Conservation (phyloP, 2,797 vertebrate species). For the Scyliorhinus canicula region DNA sequence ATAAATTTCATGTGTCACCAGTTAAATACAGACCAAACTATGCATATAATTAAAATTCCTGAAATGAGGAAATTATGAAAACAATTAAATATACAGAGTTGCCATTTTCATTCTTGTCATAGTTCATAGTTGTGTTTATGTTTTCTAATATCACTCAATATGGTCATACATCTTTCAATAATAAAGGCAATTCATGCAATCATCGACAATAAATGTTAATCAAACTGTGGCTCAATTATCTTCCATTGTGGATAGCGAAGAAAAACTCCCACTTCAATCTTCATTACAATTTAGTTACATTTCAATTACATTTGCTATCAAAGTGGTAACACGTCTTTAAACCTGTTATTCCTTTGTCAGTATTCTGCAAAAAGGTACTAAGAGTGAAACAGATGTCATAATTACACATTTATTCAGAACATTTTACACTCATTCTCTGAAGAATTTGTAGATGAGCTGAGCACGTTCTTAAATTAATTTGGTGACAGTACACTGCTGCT, state of each 20-base stretch:
- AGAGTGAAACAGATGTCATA: constrained; percentile 70
- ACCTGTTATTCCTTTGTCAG: constrained; percentile 68
- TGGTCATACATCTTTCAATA: no score
- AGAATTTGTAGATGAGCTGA: constrained; percentile 70
- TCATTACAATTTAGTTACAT: constrained; percentile 67
- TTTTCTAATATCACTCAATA: background rate
- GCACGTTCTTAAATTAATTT: constrained; percentile 80
- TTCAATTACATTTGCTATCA: constrained; percentile 71
- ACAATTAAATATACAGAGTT: background rate
- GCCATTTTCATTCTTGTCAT: background rate
- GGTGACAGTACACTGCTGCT: constrained; percentile 67
- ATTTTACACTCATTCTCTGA: constrained; percentile 57
- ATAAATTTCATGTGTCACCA: background rate
- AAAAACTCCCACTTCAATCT: constrained; percentile 67
- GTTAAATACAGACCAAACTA: background rate
- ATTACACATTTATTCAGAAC: constrained; percentile 67
- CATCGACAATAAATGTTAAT: constrained; percentile 42
- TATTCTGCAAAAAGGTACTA: constrained; percentile 64
- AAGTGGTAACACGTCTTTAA: constrained; percentile 72
- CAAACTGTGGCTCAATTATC: constrained; percentile 53
- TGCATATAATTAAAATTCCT: background rate
- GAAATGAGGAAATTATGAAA: constrained; percentile 3
- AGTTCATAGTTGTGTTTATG: background rate
- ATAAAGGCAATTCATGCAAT: constrained; percentile 41
- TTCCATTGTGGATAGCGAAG: constrained; percentile 57